phyloP scores from a whole-genome alignment of 2,797 vertebrate species.

The Lepus townsendii region DNA sequence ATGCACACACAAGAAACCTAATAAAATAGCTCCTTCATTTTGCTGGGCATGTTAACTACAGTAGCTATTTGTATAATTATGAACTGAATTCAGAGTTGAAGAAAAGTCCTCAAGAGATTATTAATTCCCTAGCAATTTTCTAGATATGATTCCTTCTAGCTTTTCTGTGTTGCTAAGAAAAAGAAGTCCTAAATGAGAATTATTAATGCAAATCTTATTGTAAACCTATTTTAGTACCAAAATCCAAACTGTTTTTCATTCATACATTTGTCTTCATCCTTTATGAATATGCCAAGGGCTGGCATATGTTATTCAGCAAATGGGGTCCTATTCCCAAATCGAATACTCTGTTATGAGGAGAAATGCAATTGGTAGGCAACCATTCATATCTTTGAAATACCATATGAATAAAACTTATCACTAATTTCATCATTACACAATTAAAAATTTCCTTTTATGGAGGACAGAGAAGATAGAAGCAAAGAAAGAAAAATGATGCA shows the following conservation, averaged over 20 bases:
- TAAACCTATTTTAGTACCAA: background rate
- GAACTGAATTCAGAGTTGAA: constrained; percentile 17
- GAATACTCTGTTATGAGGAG: background rate
- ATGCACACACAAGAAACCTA: background rate
- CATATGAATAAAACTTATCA: background rate
- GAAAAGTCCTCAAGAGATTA: background rate
- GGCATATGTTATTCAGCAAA: background rate
- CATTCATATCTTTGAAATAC: background rate
- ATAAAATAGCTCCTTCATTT: constrained; percentile 6
- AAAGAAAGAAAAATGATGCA: background rate
- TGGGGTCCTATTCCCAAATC: background rate
- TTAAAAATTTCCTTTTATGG: constrained; percentile 28
- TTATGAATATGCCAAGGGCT: background rate
- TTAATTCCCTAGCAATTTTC: background rate
- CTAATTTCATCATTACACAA: background rate
- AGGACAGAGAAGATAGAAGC: background rate
- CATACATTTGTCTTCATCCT: background rate
- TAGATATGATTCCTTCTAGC: background rate
- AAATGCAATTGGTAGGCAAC: background rate
- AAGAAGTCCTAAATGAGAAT: background rate
- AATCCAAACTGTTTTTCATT: background rate
- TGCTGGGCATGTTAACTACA: background rate
- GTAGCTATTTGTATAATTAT: background rate
- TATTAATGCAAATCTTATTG: background rate
- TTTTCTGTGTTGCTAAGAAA: background rate